Evolutionary conservation across 2,113 vertebrate species (phyloP).

Genomic region (Sinocyclocheilus anshuiensis): DNA sequence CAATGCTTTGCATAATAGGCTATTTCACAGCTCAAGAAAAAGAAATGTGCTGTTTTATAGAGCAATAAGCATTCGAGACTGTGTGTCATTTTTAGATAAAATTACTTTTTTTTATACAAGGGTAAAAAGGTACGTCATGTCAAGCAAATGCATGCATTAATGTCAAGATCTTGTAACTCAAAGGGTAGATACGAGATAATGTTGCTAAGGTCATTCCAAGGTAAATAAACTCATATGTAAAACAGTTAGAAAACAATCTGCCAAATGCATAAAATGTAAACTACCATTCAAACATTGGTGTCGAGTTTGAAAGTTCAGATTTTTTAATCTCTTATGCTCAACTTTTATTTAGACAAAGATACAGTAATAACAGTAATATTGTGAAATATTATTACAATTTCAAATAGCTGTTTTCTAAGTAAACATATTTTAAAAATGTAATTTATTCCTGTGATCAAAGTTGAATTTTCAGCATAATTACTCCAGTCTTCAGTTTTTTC

Average conservation of each 20-base stretch:
- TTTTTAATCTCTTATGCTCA: no score
- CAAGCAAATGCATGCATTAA: neutral
- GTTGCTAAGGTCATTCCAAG: neutral
- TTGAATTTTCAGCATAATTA: no score
- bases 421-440: no score
- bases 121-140: neutral
- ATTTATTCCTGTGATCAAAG: no score
- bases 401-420: no score
- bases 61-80: neutral
- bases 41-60: neutral
- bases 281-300: no score
- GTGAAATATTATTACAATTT: no score
- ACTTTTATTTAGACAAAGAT: no score
- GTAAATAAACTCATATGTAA: neutral
- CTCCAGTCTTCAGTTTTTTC: no score
- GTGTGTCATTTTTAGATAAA: neutral
- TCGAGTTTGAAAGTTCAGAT: no score
- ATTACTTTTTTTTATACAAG: no score
- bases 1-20: neutral
- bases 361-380: no score
- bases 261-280: neutral
- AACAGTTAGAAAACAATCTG: neutral
- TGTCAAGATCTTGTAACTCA: neutral
- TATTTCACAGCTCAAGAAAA: neutral
- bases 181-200: neutral